phyloP scores from a whole-genome alignment of 2,888 invertebrate genomes.

The Blastobasis lacticolella region DNA sequence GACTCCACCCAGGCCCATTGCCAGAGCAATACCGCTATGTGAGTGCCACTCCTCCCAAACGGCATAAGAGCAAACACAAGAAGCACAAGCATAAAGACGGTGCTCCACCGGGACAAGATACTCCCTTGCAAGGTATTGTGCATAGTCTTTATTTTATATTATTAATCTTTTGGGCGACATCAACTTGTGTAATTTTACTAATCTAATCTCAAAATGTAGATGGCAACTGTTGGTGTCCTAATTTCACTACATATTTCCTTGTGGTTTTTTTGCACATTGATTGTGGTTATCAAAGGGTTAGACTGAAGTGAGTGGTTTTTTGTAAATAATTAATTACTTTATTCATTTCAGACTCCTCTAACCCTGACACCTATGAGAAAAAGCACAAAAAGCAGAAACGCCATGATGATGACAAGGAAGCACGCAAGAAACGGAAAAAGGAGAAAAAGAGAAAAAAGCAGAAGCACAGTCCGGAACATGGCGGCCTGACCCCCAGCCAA shows the following conservation, averaged over 20 bases:
- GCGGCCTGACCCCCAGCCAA: constrained; percentile 73
- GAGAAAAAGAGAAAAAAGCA: constrained; percentile 97
- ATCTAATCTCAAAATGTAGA: no score
- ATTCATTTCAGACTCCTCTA: constrained; percentile 68
- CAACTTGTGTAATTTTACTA: no score
- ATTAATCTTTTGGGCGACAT: no score
- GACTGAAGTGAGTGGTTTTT: no score
- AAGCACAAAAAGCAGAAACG: constrained; percentile 96
- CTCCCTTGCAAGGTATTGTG: constrained; percentile 77
- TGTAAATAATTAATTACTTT: neutral
- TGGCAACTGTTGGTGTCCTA: no score
- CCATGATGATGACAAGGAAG: constrained; percentile 93
- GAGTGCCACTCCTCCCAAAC: constrained; percentile 92
- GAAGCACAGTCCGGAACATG: constrained; percentile 92
- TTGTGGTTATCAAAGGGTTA: no score
- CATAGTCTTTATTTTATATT: neutral
- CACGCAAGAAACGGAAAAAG: constrained; percentile 92
- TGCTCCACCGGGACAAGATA: constrained; percentile 83
- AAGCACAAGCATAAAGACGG: constrained; percentile 95
- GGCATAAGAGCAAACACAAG: constrained; percentile 96
- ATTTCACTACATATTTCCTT: no score
- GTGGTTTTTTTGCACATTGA: no score
- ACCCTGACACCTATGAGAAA: constrained; percentile 91
- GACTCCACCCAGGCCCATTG: constrained; percentile 95
- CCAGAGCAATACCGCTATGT: constrained; percentile 96